phyloP scores from a whole-genome alignment of 1,140 invertebrate species.

The Galendromus occidentalis region DNA sequence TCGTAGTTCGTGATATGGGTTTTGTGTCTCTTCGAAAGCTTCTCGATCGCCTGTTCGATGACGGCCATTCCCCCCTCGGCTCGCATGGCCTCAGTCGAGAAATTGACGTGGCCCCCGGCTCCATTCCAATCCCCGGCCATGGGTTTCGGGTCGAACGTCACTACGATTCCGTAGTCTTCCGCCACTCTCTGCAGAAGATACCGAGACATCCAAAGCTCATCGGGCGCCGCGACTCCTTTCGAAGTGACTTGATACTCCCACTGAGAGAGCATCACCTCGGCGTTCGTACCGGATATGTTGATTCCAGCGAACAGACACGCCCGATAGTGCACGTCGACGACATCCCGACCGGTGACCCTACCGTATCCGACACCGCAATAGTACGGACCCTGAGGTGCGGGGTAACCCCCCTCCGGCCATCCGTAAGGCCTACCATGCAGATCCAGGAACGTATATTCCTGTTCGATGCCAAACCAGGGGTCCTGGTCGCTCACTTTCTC shows the following conservation, averaged over 20 bases:
- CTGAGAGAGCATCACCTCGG: slow-evolving; percentile 80
- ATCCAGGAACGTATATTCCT: slow-evolving; percentile 86
- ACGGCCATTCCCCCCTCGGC: slow-evolving; percentile 29
- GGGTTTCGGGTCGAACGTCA: slow-evolving; percentile 68
- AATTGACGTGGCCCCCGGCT: slow-evolving; percentile 64
- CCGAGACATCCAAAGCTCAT: slow-evolving; percentile 69
- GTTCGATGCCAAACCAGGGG: slow-evolving; percentile 87
- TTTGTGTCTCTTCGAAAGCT: slow-evolving; percentile 52
- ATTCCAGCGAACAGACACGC: slow-evolving; percentile 74
- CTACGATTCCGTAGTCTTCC: slow-evolving; percentile 72
- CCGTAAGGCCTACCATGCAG: slow-evolving; percentile 62
- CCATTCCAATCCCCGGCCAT: slow-evolving; percentile 63
- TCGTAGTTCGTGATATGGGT: slow-evolving; percentile 74
- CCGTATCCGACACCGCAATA: slow-evolving; percentile 89
- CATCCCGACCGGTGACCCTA: slow-evolving; percentile 76
- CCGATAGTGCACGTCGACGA: slow-evolving; percentile 67
- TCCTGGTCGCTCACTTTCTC: slow-evolving; percentile 36
- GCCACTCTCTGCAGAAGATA: slow-evolving; percentile 61
- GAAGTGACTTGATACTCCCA: slow-evolving; percentile 28
- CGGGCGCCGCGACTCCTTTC: slow-evolving; percentile 28
- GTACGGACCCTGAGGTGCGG: slow-evolving; percentile 44
- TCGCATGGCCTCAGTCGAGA: slow-evolving; percentile 67
- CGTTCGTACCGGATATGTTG: slow-evolving; percentile 70
- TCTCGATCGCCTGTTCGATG: slow-evolving; percentile 35
- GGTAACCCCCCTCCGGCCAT: slow-evolving; percentile 84